Base-by-base conservation (phyloP, 2,888 invertebrate genomes). In the Emmelina monodactyla region DNA sequence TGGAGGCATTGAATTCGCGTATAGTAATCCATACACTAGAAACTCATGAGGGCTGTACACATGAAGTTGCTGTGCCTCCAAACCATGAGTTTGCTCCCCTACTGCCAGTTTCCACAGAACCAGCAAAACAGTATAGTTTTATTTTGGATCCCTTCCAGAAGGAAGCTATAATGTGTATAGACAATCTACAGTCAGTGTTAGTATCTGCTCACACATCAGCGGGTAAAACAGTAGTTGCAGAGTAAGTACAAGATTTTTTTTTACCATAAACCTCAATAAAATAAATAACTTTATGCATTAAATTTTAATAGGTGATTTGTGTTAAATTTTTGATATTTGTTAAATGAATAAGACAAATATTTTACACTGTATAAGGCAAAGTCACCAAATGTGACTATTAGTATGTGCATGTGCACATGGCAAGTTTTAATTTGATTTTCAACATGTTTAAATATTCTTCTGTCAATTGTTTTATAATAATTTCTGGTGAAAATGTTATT, bases 201-300 rank as follows among this genome's bases (percentile, higher is more conserved):
- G 98, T 99, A 1, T 98, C 99, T 2, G 99, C 99, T 5, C 99
- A 99, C 62, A 99, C 99, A 1, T 99, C 98, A 2, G 98, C 99
- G 31, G 99, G 99, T 34, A 99, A 99, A 85, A 99, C 99, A 37
- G 98, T 98, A 2, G 97, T 97, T 5, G 99, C 98, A 3, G 96
- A 98, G 91, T 97, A 83, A 85, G 91, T 70, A 37, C n/a, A n/a
- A n/a, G n/a, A n/a, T 33, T 10, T 15, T 35, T 32, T 19, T 29
- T 14, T 16, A 7, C 11, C 82, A 34, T 31, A n/a, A n/a, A n/a
- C n/a, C n/a, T n/a, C n/a, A n/a, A n/a, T 1, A n/a, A 15, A 16
- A 3, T 14, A 7, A 22, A 19, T 34, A 10, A 32, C 22, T 28
- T 2, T 19, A n/a, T n/a, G n/a, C n/a, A n/a, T n/a, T n/a, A n/a